Conservation (phyloP, 2,888 invertebrate species). For the Octodonta nipae region DNA sequence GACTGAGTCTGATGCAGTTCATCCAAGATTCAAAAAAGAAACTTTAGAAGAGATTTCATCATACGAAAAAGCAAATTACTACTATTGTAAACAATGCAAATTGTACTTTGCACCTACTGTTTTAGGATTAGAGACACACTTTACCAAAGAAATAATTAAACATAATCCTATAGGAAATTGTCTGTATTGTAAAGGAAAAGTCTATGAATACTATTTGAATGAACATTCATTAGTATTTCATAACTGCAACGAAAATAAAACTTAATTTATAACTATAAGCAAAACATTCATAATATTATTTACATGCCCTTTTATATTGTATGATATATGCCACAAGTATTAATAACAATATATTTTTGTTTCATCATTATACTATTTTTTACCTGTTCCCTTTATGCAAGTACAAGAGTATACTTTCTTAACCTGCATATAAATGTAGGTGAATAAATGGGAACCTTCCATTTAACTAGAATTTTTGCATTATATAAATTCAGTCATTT, state of each 20-base stretch:
- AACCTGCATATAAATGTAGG: no score
- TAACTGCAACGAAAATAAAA: conserved; percentile 18
- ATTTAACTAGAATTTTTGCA: no score
- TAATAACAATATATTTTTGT: no score
- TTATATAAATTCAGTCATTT: no score
- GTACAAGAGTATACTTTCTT: no score
- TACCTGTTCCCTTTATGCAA: no score
- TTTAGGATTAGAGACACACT: conserved; percentile 25
- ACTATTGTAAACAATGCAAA: conserved; percentile 27
- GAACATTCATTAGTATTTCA: conserved; percentile 23
- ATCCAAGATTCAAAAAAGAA: conserved; percentile 27
- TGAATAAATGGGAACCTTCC: no score
- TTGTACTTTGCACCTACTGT: conserved; percentile 27
- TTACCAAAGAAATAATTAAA: conserved; percentile 22
- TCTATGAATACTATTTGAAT: conserved; percentile 26
- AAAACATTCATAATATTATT: no score
- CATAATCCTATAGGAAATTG: conserved; percentile 26
- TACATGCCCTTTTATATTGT: no score
- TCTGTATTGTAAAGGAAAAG: conserved; percentile 29
- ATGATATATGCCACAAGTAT: no score
- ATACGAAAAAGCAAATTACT: conserved; percentile 26
- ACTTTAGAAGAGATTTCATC: conserved; percentile 21
- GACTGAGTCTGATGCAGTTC: conserved; percentile 30
- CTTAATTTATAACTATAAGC: no score
- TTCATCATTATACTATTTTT: no score